A percentile compares a stretch with the other conserved stretches of the same genome.
Evolutionary conservation across 2,888 invertebrate species (phyloP).

Genomic region (Doris montereyensis): DNA sequence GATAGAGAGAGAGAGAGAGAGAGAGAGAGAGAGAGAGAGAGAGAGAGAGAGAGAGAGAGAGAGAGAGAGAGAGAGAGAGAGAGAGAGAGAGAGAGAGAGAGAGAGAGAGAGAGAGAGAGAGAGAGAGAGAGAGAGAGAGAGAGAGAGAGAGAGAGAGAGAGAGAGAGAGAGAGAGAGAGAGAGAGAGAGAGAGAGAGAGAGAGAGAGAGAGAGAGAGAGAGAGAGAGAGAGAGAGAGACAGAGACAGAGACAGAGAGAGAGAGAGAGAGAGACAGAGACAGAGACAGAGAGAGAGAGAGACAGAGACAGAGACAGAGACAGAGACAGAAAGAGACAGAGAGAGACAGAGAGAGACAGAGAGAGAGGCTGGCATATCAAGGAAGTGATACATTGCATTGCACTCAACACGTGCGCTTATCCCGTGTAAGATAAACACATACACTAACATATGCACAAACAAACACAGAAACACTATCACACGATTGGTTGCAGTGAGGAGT

Average conservation of each 20-base stretch:
- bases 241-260: background rate
- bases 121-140: background rate
- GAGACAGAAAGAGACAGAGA: background rate
- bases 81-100: background rate
- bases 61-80: background rate
- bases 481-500: too few relatives aligned
- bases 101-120: background rate
- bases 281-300: background rate
- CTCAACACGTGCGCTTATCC: too few relatives aligned
- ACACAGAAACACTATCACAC: too few relatives aligned
- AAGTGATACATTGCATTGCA: too few relatives aligned
- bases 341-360: background rate
- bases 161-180: background rate
- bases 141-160: background rate
- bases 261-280: background rate
- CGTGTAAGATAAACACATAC: too few relatives aligned
- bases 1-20: background rate
- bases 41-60: background rate
- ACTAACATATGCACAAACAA: too few relatives aligned
- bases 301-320: background rate
- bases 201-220: conserved; percentile 1
- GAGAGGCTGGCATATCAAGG: background rate
- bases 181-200: conserved; percentile 4
- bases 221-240: background rate
- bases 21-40: background rate